Conservation (phyloP, 2,113 vertebrate genomes). For the Dicentrarchus labrax region DNA sequence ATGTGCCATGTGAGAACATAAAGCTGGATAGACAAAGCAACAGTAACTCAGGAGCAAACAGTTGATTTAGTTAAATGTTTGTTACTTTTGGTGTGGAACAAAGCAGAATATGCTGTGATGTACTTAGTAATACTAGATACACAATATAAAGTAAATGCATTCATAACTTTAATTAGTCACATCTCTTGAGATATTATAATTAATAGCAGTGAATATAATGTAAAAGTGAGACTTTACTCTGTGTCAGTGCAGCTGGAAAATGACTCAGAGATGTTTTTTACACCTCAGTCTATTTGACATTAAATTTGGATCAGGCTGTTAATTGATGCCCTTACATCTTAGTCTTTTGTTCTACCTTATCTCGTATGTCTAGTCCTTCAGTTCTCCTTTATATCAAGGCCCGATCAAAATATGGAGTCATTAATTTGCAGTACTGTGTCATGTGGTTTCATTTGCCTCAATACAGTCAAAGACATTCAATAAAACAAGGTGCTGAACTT, state of each 20-base stretch:
- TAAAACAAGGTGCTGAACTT: slow-evolving; percentile 45
- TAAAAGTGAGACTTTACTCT: slow-evolving; percentile 19
- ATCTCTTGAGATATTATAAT: slow-evolving; percentile 6
- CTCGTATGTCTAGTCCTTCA: slow-evolving; percentile 53
- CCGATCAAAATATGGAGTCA: slow-evolving; percentile 62
- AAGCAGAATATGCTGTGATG: neutral
- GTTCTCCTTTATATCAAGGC: slow-evolving; percentile 59
- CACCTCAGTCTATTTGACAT: slow-evolving; percentile 52
- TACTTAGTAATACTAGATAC: neutral
- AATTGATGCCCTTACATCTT: slow-evolving; percentile 67
- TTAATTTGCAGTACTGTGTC: slow-evolving; percentile 64
- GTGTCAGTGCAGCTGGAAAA: slow-evolving; percentile 21
- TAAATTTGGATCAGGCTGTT: slow-evolving; percentile 62
- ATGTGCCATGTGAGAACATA: neutral
- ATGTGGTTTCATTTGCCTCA: slow-evolving; percentile 43
- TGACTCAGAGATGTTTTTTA: slow-evolving; percentile 4
- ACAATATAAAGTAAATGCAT: neutral
- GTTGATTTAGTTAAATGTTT: too few relatives aligned
- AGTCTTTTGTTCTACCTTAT: slow-evolving; percentile 59
- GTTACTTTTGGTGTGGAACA: neutral
- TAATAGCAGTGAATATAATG: slow-evolving; percentile 1
- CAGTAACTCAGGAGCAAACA: neutral
- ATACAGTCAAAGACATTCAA: slow-evolving; percentile 42
- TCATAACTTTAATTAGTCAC: slow-evolving; percentile 6
- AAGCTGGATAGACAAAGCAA: neutral